Evolutionary conservation across 2,113 vertebrate genomes (phyloP).

Genomic region (Thymallus thymallus): DNA sequence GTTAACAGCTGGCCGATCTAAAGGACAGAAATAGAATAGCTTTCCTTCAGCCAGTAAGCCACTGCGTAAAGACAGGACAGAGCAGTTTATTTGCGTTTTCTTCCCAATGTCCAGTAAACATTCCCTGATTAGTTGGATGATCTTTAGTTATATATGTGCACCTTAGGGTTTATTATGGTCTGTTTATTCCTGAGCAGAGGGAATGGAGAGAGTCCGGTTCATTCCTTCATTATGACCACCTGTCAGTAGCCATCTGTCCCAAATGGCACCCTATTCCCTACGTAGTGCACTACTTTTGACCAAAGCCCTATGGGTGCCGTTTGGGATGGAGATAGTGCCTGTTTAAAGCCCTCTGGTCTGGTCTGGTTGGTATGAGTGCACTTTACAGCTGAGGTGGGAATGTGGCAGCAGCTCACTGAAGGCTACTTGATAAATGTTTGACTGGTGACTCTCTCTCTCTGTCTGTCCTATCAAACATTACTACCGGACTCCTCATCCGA

Average conservation of each 20-base stretch:
- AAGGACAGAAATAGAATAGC: slow-evolving; percentile 75
- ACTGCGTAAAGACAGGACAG: neutral
- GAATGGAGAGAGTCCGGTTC: too few species aligned
- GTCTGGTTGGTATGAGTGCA: slow-evolving; percentile 65
- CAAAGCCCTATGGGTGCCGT: too few species aligned
- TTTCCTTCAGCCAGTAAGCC: neutral
- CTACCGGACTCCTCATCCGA: slow-evolving; percentile 20
- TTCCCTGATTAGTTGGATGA: too few species aligned
- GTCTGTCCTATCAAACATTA: slow-evolving; percentile 54
- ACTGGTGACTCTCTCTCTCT: slow-evolving; percentile 73
- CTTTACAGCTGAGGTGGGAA: slow-evolving; percentile 84
- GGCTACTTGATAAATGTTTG: slow-evolving; percentile 88
- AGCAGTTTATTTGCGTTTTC: too few species aligned
- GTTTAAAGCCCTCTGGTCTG: slow-evolving; percentile 42
- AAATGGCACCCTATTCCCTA: too few species aligned
- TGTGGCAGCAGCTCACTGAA: slow-evolving; percentile 84
- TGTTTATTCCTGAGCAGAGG: too few species aligned
- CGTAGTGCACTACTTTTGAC: too few species aligned
- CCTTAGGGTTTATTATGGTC: too few species aligned
- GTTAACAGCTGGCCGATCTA: slow-evolving; percentile 86
- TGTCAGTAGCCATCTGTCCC: too few species aligned
- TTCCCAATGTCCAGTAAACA: too few species aligned
- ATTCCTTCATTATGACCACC: too few species aligned
- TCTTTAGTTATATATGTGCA: too few species aligned
- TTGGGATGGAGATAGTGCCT: slow-evolving; percentile 45